Evolutionary conservation across 2,113 vertebrate species (phyloP), one percentile per base, ranked within the genome.

Genomic region (Calypte anna): DNA sequence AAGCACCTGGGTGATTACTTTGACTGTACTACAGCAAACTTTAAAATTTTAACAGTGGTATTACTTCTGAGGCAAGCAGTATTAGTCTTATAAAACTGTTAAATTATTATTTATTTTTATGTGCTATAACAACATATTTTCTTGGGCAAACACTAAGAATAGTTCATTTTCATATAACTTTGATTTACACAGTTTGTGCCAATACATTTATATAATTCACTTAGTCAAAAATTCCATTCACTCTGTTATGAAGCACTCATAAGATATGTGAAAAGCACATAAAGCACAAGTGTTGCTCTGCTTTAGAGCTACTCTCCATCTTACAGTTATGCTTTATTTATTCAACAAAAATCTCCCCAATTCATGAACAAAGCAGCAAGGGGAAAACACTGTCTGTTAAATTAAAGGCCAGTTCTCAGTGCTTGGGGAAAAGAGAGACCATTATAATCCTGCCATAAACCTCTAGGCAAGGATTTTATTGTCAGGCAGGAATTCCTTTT

Each of bases 401-500:
- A 50, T 46, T 67, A 17, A 2, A 14, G 38, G 21, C 18, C 4
- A 53, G 2, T 36, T 86, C 40, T 66, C 36, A 62, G 40, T 14
- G 8, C 16, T 50, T 4, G 3, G 19, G 17, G 11, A 40, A 24
- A 4, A 44, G 18, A 54, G 50, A 70, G 20, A 17, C 3, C 36
- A 38, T 69, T 58, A 17, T 19, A 50, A 28, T 19, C 20, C 27
- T 64, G 31, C 17, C 16, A 7, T 25, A 77, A 86, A 44, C 21
- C 12, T 68, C 10, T 7, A 44, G 43, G 40, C 40, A 62, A 81
- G 69, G 7, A 1, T 70, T 70, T 72, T 46, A 12, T 21, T 43
- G 9, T 33, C 0, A 0, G 19, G 40, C 3, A 17, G 43, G 33
- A 82, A 79, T 43, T 67, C 28, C 19, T 27, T 55, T 3, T 14